A percentile compares a stretch with the other conserved stretches of the same genome.
phyloP scores from a whole-genome alignment of 2,113 vertebrate genomes.

The Marmota monax region DNA sequence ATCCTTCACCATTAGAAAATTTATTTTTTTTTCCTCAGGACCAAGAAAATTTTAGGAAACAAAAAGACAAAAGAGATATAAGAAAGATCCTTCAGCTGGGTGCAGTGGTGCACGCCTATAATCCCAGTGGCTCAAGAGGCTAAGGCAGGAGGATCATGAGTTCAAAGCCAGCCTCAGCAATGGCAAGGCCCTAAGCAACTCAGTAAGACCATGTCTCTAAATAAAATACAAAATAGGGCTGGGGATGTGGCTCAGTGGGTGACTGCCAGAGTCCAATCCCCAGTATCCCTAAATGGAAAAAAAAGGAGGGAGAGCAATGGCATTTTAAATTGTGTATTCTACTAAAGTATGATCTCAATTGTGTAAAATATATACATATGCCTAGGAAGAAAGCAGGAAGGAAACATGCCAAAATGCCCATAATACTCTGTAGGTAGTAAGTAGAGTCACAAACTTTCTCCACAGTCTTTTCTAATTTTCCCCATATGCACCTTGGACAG shows the following conservation, averaged over 20 bases:
- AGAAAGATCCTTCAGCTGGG: not conserved
- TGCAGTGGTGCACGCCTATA: too few relatives aligned
- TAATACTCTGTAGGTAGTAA: not conserved
- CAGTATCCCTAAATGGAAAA: too few relatives aligned
- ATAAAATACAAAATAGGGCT: too few relatives aligned
- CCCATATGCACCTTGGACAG: accelerated
- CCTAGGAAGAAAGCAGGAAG: not conserved
- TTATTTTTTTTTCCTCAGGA: not conserved
- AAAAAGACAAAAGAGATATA: not conserved
- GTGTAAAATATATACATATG: not conserved
- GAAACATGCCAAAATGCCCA: not conserved
- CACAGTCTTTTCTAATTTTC: not conserved
- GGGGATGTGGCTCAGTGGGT: too few relatives aligned
- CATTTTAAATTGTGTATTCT: not conserved
- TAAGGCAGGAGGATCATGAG: too few relatives aligned
- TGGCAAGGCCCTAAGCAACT: too few relatives aligned
- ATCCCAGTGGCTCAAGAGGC: too few relatives aligned
- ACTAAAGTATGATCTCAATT: not conserved
- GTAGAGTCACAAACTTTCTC: not conserved
- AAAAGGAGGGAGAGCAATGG: not conserved
- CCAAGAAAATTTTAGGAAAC: not conserved
- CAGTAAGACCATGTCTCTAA: too few relatives aligned
- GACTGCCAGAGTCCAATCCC: too few relatives aligned
- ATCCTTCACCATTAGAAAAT: not conserved
- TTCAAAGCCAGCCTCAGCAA: too few relatives aligned